Percentiles rank a stretch among this genome's conserved stretches.
These are phyloP conservation scores for Pseudomyrmex dendroicus DNA, from an alignment of 1,140 invertebrate species.

Conservation along the genomic window DNA sequence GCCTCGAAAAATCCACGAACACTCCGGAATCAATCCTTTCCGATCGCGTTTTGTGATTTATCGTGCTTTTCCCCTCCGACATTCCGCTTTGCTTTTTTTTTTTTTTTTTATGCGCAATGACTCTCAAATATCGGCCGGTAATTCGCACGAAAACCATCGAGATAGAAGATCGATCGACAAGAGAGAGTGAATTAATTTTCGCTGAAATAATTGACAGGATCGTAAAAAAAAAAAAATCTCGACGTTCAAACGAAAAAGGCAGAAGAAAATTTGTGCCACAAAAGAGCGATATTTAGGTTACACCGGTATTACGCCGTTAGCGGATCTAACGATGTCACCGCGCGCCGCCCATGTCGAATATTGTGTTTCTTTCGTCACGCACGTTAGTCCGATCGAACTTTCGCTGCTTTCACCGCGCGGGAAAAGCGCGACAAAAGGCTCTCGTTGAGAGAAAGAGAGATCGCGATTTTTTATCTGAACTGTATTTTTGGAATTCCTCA, in stretches of 20 bases:
- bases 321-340: conserved; percentile 46
- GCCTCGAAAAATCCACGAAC: neutral
- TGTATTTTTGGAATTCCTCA: too few species aligned
- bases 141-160: too few species aligned
- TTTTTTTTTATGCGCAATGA: too few species aligned
- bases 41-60: too few species aligned
- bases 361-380: conserved; percentile 35
- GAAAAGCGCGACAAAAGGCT: conserved; percentile 47
- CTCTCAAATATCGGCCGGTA: too few species aligned
- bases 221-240: neutral
- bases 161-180: too few species aligned
- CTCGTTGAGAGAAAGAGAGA: conserved; percentile 11
- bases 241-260: neutral
- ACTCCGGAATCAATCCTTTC: too few species aligned
- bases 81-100: neutral
- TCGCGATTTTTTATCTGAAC: neutral
- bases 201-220: neutral
- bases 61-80: conserved; percentile 4
- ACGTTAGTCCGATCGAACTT: conserved; percentile 44
- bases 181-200: neutral
- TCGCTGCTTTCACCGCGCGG: conserved; percentile 68
- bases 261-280: neutral
- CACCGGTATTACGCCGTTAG: neutral
- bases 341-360: conserved; percentile 11
- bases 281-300: neutral